phyloP scores from a whole-genome alignment of 2,113 vertebrate genomes.

The Varanus komodoensis region DNA sequence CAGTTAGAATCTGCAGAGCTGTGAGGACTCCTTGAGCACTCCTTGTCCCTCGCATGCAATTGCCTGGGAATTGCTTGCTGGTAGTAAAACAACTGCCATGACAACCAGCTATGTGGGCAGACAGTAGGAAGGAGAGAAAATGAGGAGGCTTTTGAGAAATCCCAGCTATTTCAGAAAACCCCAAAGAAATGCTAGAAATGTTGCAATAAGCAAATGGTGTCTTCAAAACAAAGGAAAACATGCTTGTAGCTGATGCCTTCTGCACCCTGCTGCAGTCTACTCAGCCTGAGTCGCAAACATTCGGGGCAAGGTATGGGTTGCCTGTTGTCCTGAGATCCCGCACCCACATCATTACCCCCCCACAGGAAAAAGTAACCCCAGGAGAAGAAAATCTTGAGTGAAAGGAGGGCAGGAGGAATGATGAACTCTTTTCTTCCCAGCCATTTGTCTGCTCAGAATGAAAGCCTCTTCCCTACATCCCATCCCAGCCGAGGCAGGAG shows the following conservation, averaged over 20 bases:
- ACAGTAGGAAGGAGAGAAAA: conserved; percentile 23
- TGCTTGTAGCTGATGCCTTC: neutral
- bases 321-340: neutral
- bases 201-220: neutral
- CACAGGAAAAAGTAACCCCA: neutral
- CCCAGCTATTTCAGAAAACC: neutral
- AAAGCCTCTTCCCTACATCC: neutral
- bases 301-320: neutral
- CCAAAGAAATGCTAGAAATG: conserved; percentile 12
- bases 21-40: conserved; percentile 44
- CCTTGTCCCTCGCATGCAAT: conserved; percentile 8
- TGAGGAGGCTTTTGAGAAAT: conserved; percentile 18
- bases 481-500: no score
- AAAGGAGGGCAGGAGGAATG: neutral
- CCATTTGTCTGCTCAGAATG: neutral
- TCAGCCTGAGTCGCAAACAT: fast-evolving
- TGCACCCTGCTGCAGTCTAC: neutral
- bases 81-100: neutral
- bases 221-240: neutral
- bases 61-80: neutral
- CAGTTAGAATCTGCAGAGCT: conserved; percentile 39
- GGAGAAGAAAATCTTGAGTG: neutral
- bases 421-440: neutral
- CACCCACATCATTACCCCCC: neutral
- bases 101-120: conserved; percentile 20